A percentile compares a stretch with the other conserved stretches of the same genome.
Conservation (phyloP, 2,888 invertebrate species). For the Tipula vernalis region DNA sequence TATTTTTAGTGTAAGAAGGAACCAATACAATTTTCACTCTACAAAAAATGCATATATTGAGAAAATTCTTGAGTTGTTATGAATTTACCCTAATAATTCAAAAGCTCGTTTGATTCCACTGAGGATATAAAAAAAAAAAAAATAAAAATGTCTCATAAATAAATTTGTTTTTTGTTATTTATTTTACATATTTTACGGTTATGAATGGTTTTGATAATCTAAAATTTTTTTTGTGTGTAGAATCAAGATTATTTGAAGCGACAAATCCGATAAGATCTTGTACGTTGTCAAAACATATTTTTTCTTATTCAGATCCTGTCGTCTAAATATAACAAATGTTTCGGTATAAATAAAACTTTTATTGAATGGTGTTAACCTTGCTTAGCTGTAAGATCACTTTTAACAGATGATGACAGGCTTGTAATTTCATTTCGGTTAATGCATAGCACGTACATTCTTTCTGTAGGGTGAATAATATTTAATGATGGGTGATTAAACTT, state of each 20-base stretch:
- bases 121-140: background rate
- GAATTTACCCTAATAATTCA: background rate
- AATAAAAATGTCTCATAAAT: background rate
- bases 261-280: background rate
- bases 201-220: background rate
- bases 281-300: background rate
- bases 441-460: no score
- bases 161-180: background rate
- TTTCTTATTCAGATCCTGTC: background rate
- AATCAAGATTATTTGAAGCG: background rate
- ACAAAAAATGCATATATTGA: no score
- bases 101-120: background rate
- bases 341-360: background rate
- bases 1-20: no score
- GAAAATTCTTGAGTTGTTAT: background rate
- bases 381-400: background rate
- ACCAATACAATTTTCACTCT: background rate
- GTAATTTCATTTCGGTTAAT: no score
- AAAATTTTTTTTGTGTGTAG: background rate
- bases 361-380: background rate
- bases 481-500: no score
- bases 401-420: no score
- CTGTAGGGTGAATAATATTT: no score
- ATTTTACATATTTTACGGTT: background rate
- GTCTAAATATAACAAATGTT: background rate